Evolutionary conservation across 2,888 invertebrate genomes (phyloP).

Genomic region (Caradrina clavipalpis): DNA sequence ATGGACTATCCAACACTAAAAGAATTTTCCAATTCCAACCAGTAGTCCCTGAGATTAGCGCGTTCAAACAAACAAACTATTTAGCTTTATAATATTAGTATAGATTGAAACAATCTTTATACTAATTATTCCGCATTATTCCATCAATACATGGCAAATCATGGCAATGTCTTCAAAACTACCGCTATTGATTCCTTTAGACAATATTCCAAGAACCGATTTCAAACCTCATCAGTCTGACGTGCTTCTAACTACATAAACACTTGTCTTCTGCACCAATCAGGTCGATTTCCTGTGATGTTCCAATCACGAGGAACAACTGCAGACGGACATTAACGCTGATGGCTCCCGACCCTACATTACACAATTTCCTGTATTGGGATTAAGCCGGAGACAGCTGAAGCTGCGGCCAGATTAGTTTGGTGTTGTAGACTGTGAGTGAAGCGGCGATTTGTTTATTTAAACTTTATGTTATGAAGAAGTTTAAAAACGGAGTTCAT

Average conservation of each 20-base stretch:
- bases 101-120: too few species aligned
- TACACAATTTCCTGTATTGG: constrained; percentile 47
- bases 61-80: too few species aligned
- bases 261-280: constrained; percentile 24
- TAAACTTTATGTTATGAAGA: too few species aligned
- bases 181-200: background rate
- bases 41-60: too few species aligned
- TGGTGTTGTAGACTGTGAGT: background rate
- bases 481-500: too few species aligned
- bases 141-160: background rate
- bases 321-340: constrained; percentile 27
- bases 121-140: too few species aligned
- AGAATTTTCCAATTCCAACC: too few species aligned
- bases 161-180: background rate
- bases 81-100: too few species aligned
- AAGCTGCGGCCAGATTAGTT: constrained; percentile 21
- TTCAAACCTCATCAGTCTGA: background rate
- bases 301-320: constrained; percentile 36
- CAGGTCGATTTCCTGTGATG: constrained; percentile 43
- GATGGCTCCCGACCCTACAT: constrained; percentile 31
- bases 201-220: background rate
- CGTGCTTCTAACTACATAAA: constrained; percentile 25
- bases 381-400: constrained; percentile 30
- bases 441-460: too few species aligned
- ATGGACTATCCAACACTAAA: too few species aligned